phyloP scores from a whole-genome alignment of 2,797 vertebrate genomes.

The Neosilurus hyrtlii region DNA sequence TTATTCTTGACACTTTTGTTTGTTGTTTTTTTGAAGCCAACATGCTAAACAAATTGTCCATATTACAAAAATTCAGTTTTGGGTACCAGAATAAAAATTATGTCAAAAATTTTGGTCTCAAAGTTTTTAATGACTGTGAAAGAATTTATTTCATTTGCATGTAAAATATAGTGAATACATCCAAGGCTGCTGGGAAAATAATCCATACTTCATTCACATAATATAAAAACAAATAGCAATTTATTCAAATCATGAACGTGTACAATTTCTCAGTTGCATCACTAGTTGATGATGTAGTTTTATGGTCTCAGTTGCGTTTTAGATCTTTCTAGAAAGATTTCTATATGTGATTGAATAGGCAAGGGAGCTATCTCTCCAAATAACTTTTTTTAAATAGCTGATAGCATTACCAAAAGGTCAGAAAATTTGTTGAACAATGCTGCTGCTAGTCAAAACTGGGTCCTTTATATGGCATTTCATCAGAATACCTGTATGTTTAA shows the following conservation, averaged over 20 bases:
- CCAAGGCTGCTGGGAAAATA: neutral
- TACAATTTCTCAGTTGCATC: neutral
- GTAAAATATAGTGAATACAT: neutral
- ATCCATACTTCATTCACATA: neutral
- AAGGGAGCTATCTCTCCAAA: neutral
- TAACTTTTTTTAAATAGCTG: neutral
- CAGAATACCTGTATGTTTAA: neutral
- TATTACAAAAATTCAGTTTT: no score
- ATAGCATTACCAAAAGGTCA: neutral
- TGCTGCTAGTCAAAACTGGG: neutral
- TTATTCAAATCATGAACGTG: neutral
- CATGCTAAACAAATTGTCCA: no score
- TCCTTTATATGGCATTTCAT: neutral
- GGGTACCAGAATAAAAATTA: no score
- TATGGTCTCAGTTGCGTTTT: neutral
- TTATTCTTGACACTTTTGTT: no score
- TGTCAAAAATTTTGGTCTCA: no score
- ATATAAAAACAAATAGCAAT: neutral
- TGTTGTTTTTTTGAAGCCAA: no score
- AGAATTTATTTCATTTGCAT: neutral
- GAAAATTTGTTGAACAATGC: neutral
- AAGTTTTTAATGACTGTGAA: no score
- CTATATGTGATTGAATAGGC: neutral
- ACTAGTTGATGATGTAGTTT: neutral
- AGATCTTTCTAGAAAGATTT: neutral